Base-by-base conservation (phyloP, 2,888 invertebrate genomes). In the Craniophora ligustri region DNA sequence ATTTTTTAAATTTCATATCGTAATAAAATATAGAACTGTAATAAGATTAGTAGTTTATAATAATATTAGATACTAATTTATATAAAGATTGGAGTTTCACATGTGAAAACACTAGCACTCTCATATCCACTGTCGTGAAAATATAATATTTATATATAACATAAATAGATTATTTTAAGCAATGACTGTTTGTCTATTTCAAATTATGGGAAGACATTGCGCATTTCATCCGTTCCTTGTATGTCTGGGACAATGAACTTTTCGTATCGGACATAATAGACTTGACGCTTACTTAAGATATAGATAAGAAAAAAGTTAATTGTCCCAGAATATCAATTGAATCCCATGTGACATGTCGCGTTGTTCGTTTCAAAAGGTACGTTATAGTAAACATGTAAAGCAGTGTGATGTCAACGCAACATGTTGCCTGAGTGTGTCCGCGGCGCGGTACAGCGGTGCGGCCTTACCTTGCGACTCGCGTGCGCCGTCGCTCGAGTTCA, bases 381-480 rank as follows among this genome's bases (percentile, higher is more conserved):
- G 47, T 57, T 45, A 18, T 51, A 53, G 28, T 51, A 55, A 68
- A 72, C 67, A 70, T 72, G 64, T 45, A 68, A 66, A 58, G 61
- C 59, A 66, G 62, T 67, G 54, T 55, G 50, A 54, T 47, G 31
- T 46, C 84, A 86, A 89, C 86, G 88, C 89, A 84, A 85, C 80
- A 83, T 82, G 90, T 88, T 84, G 57, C n/a, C 68, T 67, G 66
- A 71, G 72, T 41, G 54, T 23, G 31, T 56, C 61, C 78, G 74
- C 49, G 78, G 34, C 34, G 50, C 6, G 46, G 64, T 58, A 57
- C 54, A 39, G 10, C 65, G 58, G 67, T 60, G 46, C 53, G 63
- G 40, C 82, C 97, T 96, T 97, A 97, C 97, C 97, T 97, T 97
- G 97, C 89, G 97, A 96, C 94, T 97, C 97, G 94, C 97, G 95